Evolutionary conservation across 2,797 vertebrate species (phyloP), one percentile per base, ranked within the genome.

Genomic region (Anabacerthia variegaticeps): DNA sequence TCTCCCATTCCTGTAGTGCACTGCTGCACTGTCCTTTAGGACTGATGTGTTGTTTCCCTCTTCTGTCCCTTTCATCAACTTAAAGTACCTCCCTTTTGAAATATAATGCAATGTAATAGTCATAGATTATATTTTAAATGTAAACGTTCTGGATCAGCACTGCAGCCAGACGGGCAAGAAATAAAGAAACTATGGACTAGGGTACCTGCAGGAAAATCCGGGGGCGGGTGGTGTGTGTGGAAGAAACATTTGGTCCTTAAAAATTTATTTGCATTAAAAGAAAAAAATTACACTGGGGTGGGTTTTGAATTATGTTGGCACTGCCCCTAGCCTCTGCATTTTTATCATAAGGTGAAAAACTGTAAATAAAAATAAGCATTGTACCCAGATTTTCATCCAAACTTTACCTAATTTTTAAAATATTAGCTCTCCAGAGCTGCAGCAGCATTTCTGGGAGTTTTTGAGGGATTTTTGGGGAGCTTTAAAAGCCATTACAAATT

Each of bases 401-500:
- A 58, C 5, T 27, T 41, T 41, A 46, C 2, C 3, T 49, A 65
- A 22, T 61, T 62, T 92, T 17, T 1, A 32, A 79, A 58, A 32
- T 73, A 48, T 46, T 37, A 54, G 9, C 13, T 85, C 10, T 61
- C 8, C 16, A 55, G 63, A 51, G 4, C 6, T 48, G 8, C 39
- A 89, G 32, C 20, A 76, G 32, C 2, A 48, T 37, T 77, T 69
- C 24, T 67, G 4, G 30, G 43, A 85, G 5, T 4, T 87, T 85
- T 55, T 56, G 14, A 10, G 7, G 14, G 14, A 12, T 3, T 34
- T 58, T 34, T 10, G 3, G 1, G 19, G 10, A 7, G 1, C 21
- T 73, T 81, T 30, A 80, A 89, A 95, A 67, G 14, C 6, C 37
- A 49, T 27, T 49, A 85, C 19, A 52, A 89, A 79, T 24, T 54